These are phyloP conservation scores for Lacerta bilineata DNA, from an alignment of 2,797 vertebrate species.

Conservation along the genomic window DNA sequence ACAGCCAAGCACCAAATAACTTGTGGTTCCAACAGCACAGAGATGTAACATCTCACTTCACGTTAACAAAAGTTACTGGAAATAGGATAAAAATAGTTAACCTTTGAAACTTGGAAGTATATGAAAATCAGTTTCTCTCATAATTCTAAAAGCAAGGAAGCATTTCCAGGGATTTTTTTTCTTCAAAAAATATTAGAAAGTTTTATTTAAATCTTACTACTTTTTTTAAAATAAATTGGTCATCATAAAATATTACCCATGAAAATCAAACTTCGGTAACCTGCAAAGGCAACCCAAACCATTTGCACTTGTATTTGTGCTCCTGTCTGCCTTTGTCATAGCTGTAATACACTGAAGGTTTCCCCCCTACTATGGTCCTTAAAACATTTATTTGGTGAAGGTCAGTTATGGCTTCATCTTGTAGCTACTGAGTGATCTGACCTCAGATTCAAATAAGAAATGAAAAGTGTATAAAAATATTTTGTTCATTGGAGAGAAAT, in stretches of 20 bases:
- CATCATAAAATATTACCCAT: constrained; percentile 83
- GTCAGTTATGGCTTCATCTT: constrained; percentile 85
- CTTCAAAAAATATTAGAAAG: constrained; percentile 82
- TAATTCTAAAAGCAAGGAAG: constrained; percentile 81
- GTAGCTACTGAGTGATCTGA: constrained; percentile 74
- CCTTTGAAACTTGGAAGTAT: constrained; percentile 76
- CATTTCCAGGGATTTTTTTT: constrained; percentile 77
- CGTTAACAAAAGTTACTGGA: constrained; percentile 67
- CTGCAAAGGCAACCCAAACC: constrained; percentile 69
- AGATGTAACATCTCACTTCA: constrained; percentile 61
- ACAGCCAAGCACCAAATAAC: constrained; percentile 62
- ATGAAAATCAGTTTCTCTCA: constrained; percentile 81
- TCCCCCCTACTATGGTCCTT: constrained; percentile 64
- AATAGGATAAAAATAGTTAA: constrained; percentile 77
- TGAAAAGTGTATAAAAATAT: constrained; percentile 83
- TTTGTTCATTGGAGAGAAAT: constrained; percentile 76
- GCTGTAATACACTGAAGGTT: constrained; percentile 59
- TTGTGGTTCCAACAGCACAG: constrained; percentile 55
- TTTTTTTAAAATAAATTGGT: constrained; percentile 80
- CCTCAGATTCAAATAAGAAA: constrained; percentile 75
- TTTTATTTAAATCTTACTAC: constrained; percentile 85
- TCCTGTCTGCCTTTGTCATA: constrained; percentile 66
- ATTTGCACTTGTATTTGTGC: constrained; percentile 63
- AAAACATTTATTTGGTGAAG: constrained; percentile 81
- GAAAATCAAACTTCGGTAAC: constrained; percentile 74